Base-by-base conservation (phyloP, 2,888 invertebrate genomes). In the Xanthorhoe designata region DNA sequence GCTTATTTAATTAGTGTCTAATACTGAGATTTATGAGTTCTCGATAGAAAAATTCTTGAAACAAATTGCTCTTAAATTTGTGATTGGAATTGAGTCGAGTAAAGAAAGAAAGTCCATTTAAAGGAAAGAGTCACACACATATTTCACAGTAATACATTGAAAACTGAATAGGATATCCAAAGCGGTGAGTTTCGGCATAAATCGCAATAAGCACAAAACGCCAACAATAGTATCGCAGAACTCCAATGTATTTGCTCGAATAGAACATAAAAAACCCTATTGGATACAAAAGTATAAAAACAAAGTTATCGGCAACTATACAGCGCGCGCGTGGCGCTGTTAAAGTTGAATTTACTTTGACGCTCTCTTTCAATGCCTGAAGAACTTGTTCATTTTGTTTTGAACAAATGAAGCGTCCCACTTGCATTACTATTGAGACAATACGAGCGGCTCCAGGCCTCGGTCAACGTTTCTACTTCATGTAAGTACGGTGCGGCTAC, bases 291-390 rank as follows among this genome's bases (percentile, higher is more conserved):
- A 73, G 61, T 67, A 50, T 38, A 38, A 69, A 58, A 69, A 68
- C 61, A 64, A 64, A 76, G 70, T 74, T 73, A 71, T 61, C 62
- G 66, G 67, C 63, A 65, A 72, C 69, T 68, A 71, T 68, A 61
- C 67, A 67, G 71, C 69, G 71, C 73, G 74, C 72, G 75, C 75
- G 74, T 76, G 68, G 77, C 71, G 71, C 74, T 78, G 76, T 78
- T 76, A 74, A 78, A 80, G 73, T 82, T 82, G 78, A 77, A 80
- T 79, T 79, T 79, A 81, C 75, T 80, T 80, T 72, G 75, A 69
- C 73, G 72, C 75, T 68, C 52, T 66, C 61, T 67, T 73, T 73
- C 71, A 69, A 68, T 61, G 64, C 60, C 53, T 38, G 58, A 55
- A 59, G 61, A 57, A 57, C 65, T 66, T 58, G 69, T 73, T 70